Conservation (phyloP, 2,797 vertebrate species). For the Channa striata region DNA sequence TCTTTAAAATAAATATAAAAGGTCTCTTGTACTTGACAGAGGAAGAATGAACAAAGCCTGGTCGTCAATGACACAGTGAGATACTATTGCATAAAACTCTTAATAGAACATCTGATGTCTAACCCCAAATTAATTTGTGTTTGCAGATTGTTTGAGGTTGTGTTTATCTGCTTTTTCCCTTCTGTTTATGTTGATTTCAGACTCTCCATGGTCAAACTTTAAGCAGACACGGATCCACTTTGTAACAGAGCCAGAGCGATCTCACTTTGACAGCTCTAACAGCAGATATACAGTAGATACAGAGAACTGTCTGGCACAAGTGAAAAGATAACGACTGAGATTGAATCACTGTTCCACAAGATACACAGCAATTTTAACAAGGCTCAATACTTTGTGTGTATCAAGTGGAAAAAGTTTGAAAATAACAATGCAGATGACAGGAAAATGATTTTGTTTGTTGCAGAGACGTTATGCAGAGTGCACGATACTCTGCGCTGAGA, state of each 20-base stretch:
- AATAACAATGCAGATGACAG: constrained; percentile 57
- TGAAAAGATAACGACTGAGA: constrained; percentile 51
- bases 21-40: no score
- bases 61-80: neutral
- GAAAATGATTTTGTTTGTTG: constrained; percentile 44
- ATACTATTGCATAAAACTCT: neutral
- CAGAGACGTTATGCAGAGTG: constrained; percentile 6
- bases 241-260: constrained; percentile 40
- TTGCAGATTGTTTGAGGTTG: constrained; percentile 11
- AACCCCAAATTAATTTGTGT: constrained; percentile 3
- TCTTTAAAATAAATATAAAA: neutral
- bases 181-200: constrained; percentile 24
- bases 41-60: neutral
- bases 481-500: constrained; percentile 1
- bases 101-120: constrained; percentile 1
- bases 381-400: constrained; percentile 26
- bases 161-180: neutral
- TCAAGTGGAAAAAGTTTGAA: constrained; percentile 31
- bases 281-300: constrained; percentile 36
- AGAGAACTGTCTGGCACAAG: constrained; percentile 38
- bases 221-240: constrained; percentile 29
- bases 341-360: constrained; percentile 20
- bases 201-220: constrained; percentile 27
- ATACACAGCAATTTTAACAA: constrained; percentile 45
- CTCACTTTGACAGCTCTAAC: constrained; percentile 34